phyloP scores from a whole-genome alignment of 2,113 vertebrate genomes.

The Carassius auratus region DNA sequence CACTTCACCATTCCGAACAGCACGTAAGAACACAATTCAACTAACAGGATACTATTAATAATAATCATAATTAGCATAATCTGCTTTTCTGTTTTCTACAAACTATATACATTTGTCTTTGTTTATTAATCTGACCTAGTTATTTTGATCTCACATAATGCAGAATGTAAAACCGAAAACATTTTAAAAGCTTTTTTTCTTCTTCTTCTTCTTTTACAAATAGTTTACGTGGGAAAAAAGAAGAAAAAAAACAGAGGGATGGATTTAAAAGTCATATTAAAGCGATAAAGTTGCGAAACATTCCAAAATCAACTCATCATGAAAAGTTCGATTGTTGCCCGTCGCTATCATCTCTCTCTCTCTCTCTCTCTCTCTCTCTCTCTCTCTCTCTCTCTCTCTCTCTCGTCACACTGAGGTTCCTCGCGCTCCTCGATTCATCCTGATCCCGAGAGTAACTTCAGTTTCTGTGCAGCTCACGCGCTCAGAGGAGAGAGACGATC shows the following conservation, averaged over 20 bases:
- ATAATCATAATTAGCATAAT: too few relatives aligned
- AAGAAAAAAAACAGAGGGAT: not conserved
- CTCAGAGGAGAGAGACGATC: conserved; percentile 2
- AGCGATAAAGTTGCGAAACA: not conserved
- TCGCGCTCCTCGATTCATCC: not conserved
- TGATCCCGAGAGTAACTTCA: not conserved
- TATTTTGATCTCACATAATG: not conserved
- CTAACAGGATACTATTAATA: too few relatives aligned
- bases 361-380: too few relatives aligned
- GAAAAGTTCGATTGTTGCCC: not conserved
- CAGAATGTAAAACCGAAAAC: not conserved
- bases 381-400: too few relatives aligned
- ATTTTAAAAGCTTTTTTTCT: not conserved
- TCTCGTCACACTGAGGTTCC: too few relatives aligned
- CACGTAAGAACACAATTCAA: not conserved
- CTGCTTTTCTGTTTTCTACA: too few relatives aligned
- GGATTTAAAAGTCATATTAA: not conserved
- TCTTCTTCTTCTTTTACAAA: not conserved
- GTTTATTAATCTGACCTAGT: too few relatives aligned
- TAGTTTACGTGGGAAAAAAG: too few relatives aligned
- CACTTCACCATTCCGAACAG: not conserved
- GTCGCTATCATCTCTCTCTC: not conserved
- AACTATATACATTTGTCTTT: too few relatives aligned
- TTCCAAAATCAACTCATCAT: not conserved
- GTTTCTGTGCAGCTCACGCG: not conserved